phyloP scores from a whole-genome alignment of 92 coral and sea anemone species.

The Porites rus region DNA sequence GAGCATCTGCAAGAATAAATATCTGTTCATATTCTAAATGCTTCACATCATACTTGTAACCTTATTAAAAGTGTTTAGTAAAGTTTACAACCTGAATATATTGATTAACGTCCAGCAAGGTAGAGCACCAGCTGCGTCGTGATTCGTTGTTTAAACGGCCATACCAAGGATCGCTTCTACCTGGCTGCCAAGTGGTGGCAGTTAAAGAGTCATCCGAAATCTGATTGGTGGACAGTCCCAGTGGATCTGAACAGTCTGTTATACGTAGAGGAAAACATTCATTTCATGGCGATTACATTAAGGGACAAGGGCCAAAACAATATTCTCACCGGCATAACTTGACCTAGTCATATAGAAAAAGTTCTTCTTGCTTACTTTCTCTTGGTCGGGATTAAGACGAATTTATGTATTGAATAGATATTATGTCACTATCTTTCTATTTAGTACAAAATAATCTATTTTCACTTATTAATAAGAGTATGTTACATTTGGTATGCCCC shows the following conservation, averaged over 20 bases:
- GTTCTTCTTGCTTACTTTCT: too few relatives aligned
- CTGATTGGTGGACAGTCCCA: constrained; percentile 41
- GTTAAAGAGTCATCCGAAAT: constrained; percentile 25
- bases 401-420: too few relatives aligned
- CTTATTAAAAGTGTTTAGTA: neutral
- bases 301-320: neutral
- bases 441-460: too few relatives aligned
- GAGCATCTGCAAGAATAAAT: too few relatives aligned
- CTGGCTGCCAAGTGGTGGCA: constrained; percentile 81
- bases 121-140: constrained; percentile 77
- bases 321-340: too few relatives aligned
- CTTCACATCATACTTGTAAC: too few relatives aligned
- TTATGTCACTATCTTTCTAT: too few relatives aligned
- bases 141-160: constrained; percentile 78
- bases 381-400: too few relatives aligned
- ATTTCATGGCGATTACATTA: neutral
- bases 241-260: constrained; percentile 7
- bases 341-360: too few relatives aligned
- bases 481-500: too few relatives aligned
- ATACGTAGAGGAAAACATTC: neutral
- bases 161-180: constrained; percentile 84
- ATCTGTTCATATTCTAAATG: neutral
- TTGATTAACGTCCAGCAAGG: constrained; percentile 62
- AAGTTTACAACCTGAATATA: constrained; percentile 67
- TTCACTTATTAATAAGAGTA: too few relatives aligned